Percentiles rank a stretch among this genome's conserved stretches.
Conservation (phyloP, 64 coral and sea anemone genomes). For the Montipora capricornis region DNA sequence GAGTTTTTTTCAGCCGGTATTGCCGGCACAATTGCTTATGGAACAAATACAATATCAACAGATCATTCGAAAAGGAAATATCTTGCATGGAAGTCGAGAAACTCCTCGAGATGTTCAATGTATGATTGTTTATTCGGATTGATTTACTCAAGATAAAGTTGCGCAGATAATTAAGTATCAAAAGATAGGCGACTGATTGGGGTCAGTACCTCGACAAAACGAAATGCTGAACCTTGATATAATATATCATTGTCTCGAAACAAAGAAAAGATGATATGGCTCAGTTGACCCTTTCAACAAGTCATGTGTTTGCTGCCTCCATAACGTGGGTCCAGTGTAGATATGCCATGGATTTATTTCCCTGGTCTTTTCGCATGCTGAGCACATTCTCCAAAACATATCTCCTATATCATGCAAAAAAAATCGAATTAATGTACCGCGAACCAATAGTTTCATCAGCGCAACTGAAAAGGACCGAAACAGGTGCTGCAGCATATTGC, state of each 20-base stretch:
- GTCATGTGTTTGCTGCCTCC: neutral
- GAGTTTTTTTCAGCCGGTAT: neutral
- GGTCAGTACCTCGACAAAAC: neutral
- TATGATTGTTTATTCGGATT: neutral
- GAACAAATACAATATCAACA: neutral
- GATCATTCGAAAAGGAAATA: neutral
- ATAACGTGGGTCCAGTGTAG: neutral
- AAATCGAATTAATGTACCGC: neutral
- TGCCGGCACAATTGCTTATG: neutral
- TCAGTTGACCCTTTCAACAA: neutral
- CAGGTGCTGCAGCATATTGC: conserved; percentile 4
- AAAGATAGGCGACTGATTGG: neutral
- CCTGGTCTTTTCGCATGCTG: neutral
- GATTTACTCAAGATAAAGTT: too few species aligned
- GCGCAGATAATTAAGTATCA: neutral
- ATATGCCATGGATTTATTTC: neutral
- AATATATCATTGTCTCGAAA: neutral
- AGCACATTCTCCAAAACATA: neutral
- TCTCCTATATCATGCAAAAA: neutral
- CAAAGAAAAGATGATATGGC: neutral
- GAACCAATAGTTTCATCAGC: neutral
- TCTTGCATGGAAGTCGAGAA: neutral
- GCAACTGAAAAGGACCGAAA: neutral
- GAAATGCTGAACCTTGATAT: neutral
- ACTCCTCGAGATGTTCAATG: neutral